phyloP scores from a whole-genome alignment of 2,797 vertebrate species.

The Falco naumanni region DNA sequence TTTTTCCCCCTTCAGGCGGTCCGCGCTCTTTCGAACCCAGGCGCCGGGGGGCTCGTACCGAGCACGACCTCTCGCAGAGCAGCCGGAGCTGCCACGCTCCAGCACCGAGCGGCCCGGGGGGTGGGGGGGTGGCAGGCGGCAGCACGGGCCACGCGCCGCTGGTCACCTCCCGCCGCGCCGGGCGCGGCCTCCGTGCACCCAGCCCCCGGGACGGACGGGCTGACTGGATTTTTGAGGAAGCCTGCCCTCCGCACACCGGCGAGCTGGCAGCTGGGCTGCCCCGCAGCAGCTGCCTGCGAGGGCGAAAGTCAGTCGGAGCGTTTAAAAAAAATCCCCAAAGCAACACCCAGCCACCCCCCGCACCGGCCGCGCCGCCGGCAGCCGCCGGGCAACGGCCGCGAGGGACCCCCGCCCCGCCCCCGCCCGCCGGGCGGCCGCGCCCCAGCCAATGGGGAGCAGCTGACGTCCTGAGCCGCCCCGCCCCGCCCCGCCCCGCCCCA shows the following conservation, averaged over 20 bases:
- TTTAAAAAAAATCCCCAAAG: neutral
- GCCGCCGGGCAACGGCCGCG: neutral
- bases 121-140: too few species aligned
- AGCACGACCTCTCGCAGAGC: too few species aligned
- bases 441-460: neutral
- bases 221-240: too few species aligned
- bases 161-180: neutral
- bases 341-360: too few species aligned
- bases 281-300: neutral
- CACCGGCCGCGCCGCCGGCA: accelerated
- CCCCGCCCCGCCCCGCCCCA: neutral
- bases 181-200: neutral
- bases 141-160: neutral
- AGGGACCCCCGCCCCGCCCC: neutral
- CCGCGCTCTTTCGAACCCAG: accelerated
- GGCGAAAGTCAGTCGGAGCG: neutral
- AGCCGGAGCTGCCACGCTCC: accelerated
- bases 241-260: neutral
- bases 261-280: neutral
- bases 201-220: too few species aligned
- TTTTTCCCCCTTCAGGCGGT: accelerated
- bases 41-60: neutral
- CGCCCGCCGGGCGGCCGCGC: neutral
- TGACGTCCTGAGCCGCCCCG: neutral
- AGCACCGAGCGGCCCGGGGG: too few species aligned